Percentiles rank a stretch among this genome's conserved stretches.
These are phyloP conservation scores for Malthinus seriepunctatus DNA, from an alignment of 2,888 invertebrate species.

Conservation along the genomic window DNA sequence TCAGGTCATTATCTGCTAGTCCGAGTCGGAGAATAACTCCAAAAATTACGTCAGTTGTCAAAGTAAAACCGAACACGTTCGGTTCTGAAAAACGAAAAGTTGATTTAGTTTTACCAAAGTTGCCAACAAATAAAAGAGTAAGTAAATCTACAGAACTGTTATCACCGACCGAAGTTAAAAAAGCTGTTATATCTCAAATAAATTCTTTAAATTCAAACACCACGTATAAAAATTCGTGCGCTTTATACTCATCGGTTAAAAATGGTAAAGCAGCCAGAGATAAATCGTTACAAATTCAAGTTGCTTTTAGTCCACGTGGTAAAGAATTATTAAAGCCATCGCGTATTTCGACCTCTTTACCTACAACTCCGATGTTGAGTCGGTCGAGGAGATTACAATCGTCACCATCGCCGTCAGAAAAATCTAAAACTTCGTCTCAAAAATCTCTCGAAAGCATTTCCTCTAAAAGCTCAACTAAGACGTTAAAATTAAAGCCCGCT, in stretches of 20 bases:
- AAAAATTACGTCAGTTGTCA: conserved; percentile 23
- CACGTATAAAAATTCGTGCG: conserved; percentile 52
- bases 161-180: conserved; percentile 63
- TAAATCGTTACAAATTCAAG: conserved; percentile 55
- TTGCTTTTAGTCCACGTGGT: conserved; percentile 50
- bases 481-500: background rate
- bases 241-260: conserved; percentile 49
- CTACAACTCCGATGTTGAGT: conserved; percentile 31
- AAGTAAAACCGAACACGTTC: conserved; percentile 56
- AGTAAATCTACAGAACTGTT: conserved; percentile 60
- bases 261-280: conserved; percentile 45
- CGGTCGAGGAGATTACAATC: conserved; percentile 38
- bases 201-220: conserved; percentile 45
- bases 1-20: conserved; percentile 29
- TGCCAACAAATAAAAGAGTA: conserved; percentile 32
- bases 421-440: conserved; percentile 34
- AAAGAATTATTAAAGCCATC: conserved; percentile 39
- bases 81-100: conserved; percentile 59
- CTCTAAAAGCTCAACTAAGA: conserved; percentile 4
- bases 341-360: conserved; percentile 23
- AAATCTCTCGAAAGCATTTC: background rate
- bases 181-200: conserved; percentile 50
- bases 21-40: conserved; percentile 24
- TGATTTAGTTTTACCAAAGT: conserved; percentile 49
- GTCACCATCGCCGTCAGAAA: conserved; percentile 38